A percentile compares a stretch with the other conserved stretches of the same genome.
Evolutionary conservation across 2,797 vertebrate species (phyloP).

Genomic region (Oreortyx pictus): DNA sequence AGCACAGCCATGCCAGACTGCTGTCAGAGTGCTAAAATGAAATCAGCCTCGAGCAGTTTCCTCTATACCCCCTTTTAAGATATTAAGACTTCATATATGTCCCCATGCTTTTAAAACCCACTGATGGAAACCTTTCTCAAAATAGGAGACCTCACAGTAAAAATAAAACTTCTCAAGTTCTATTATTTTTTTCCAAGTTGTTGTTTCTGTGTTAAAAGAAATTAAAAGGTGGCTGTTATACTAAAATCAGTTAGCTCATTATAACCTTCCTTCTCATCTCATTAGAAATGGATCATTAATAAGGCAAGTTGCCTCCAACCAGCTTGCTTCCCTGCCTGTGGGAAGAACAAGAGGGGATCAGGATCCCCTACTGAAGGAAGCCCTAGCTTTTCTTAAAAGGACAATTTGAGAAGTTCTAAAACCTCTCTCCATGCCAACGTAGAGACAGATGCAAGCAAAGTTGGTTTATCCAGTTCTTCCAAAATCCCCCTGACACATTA

Average conservation of each 20-base stretch:
- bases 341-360: neutral
- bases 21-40: neutral
- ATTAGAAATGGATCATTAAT: neutral
- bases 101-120: neutral
- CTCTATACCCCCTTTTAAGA: neutral
- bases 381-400: neutral
- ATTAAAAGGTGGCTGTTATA: neutral
- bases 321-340: neutral
- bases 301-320: neutral
- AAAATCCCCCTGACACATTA: neutral
- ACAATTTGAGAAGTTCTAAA: neutral
- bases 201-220: neutral
- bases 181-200: neutral
- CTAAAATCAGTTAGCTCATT: neutral
- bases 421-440: neutral
- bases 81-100: neutral
- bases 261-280: neutral
- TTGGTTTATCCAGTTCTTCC: neutral
- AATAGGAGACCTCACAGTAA: neutral
- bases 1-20: neutral
- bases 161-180: neutral
- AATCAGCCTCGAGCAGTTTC: neutral
- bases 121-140: neutral
- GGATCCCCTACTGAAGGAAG: neutral
- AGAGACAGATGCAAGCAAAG: neutral